Evolutionary conservation across 2,113 vertebrate genomes (phyloP).

Genomic region (Pteruthius melanotis): DNA sequence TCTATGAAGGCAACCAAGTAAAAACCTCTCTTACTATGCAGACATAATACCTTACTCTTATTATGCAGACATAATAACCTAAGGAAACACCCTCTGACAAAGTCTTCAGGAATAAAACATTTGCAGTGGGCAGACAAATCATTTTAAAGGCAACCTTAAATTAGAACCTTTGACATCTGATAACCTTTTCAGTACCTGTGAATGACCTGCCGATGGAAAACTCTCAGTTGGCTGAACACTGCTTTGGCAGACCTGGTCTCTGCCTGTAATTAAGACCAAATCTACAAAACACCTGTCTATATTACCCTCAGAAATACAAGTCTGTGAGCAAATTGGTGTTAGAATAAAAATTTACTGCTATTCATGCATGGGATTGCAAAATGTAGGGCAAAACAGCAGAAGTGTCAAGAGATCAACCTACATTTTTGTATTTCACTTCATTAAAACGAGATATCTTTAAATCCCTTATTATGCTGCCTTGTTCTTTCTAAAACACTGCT

Average conservation of each 20-base stretch:
- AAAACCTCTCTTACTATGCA: not conserved
- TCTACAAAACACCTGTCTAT: not conserved
- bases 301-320: not conserved
- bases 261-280: not conserved
- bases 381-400: not conserved
- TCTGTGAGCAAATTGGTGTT: not conserved
- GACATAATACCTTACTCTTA: not conserved
- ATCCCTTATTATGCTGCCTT: not conserved
- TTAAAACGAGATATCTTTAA: not conserved
- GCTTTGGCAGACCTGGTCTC: not conserved
- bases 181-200: not conserved
- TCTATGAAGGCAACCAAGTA: not conserved
- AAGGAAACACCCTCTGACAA: not conserved
- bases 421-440: not conserved
- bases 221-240: not conserved
- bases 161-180: not conserved
- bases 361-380: not conserved
- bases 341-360: not conserved
- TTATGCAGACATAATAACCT: not conserved
- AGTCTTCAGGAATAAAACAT: not conserved
- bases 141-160: not conserved
- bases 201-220: not conserved
- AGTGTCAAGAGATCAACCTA: not conserved
- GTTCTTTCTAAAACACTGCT: not conserved
- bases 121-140: not conserved